Evolutionary conservation across 2,888 invertebrate genomes (phyloP).

Genomic region (Cactoblastis cactorum): DNA sequence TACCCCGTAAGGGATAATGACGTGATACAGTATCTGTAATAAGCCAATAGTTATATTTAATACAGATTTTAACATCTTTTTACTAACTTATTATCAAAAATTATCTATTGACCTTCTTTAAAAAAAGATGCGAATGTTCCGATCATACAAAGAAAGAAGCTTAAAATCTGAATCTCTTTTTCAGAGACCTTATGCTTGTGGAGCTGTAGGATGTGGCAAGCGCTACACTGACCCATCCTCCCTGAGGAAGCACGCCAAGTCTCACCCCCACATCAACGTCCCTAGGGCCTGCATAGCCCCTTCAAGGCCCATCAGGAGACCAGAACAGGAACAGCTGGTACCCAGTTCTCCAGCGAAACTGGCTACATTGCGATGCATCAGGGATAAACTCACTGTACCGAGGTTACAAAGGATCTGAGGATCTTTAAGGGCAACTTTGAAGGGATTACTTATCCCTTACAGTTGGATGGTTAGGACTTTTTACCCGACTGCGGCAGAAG

Average conservation of each 20-base stretch:
- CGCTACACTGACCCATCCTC: slow-evolving; percentile 97
- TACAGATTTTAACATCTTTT: too few relatives aligned
- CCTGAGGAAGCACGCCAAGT: slow-evolving; percentile 94
- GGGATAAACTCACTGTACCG: slow-evolving; percentile 66
- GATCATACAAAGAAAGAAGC: too few relatives aligned
- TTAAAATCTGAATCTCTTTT: too few relatives aligned
- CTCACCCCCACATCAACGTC: slow-evolving; percentile 79
- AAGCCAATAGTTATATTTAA: too few relatives aligned
- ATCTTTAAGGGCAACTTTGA: background rate
- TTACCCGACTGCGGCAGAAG: too few relatives aligned
- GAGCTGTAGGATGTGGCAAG: slow-evolving; percentile 91
- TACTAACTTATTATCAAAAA: too few relatives aligned
- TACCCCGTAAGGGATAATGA: too few relatives aligned
- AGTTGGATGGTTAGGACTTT: too few relatives aligned
- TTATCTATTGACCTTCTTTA: too few relatives aligned
- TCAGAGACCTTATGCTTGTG: slow-evolving; percentile 96
- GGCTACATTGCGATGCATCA: slow-evolving; percentile 60
- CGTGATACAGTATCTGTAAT: too few relatives aligned
- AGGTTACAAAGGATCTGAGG: slow-evolving; percentile 51
- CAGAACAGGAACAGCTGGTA: slow-evolving; percentile 55
- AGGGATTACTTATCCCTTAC: too few relatives aligned
- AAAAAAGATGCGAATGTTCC: too few relatives aligned
- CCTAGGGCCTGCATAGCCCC: slow-evolving; percentile 63
- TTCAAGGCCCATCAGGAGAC: slow-evolving; percentile 45
- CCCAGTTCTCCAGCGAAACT: slow-evolving; percentile 70